Evolutionary conservation across 2,888 invertebrate species (phyloP), one percentile per base, ranked within the genome.

Genomic region (Agrotis segetum): DNA sequence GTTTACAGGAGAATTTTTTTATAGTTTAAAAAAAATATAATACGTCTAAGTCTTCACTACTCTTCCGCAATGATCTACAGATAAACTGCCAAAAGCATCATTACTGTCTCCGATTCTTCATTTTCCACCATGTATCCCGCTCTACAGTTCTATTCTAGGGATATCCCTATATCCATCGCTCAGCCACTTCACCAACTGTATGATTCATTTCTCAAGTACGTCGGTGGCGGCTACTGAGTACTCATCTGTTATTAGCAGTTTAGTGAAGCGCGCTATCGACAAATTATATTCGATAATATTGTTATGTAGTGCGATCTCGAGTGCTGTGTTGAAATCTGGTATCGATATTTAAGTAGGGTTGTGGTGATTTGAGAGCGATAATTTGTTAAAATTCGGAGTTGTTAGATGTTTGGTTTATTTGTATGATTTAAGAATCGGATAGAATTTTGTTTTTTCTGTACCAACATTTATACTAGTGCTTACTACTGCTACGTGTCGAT

Each of bases 151-250:
- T 79, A 77, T 81, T 77, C 78, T 66, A 81, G 62, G 78, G 79
- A 68, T 79, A 77, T 72, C 73, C 78, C 65, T 79, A 65, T 40
- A 68, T 59, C 29, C 53, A 81, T 67, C 64, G 65, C 55, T 56
- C 24, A 68, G 47, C 78, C 81, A 81, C 77, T 79, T 68, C 44
- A 63, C 49, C 29, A 61, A 44, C 44, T 71, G 58, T 52, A 73
- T 79, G 79, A 79, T 77, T 79, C 79, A 79, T 77, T 59, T 81
- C 78, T 77, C 78, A 81, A 79, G 79, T 81, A 68, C 82, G 78
- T 77, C 17, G 13, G 46, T 46, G 64, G 62, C 59, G 72, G 61
- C 79, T 77, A 46, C 79, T 68, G 65, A 65, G 67, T 64, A 66
- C 79, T 81, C 78, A 68, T 72, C 72, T 66, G 79, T 77, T 81